Percentiles rank a stretch among this genome's conserved stretches.
Conservation (phyloP, 1,140 invertebrate genomes). For the Archivesica marissinica region DNA sequence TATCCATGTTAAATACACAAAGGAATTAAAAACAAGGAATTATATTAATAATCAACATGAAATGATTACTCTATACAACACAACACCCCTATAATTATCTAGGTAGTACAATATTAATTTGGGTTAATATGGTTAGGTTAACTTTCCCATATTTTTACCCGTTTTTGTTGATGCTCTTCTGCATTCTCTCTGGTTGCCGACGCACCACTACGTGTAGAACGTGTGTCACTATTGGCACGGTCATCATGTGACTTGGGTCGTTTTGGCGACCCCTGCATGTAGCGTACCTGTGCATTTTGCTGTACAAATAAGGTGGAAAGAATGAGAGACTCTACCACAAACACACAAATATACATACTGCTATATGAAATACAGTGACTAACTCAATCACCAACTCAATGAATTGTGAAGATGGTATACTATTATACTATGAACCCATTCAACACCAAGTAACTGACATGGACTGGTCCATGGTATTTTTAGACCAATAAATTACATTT, state of each 20-base stretch:
- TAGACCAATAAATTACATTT: too few relatives aligned
- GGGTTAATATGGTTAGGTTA: constrained; percentile 5
- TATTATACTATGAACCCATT: too few relatives aligned
- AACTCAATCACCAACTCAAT: background rate
- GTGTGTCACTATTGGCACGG: constrained; percentile 68
- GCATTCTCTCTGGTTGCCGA: constrained; percentile 39
- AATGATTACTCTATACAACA: too few relatives aligned
- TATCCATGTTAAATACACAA: too few relatives aligned
- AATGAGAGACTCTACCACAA: background rate
- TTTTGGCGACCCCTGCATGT: constrained; percentile 68
- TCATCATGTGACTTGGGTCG: constrained; percentile 76
- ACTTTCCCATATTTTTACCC: constrained; percentile 62
- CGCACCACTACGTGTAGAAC: constrained; percentile 22
- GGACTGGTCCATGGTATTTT: too few relatives aligned
- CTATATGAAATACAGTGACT: background rate
- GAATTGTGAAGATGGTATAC: background rate
- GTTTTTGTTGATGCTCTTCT: constrained; percentile 72
- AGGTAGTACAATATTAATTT: background rate
- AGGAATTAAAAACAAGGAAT: too few relatives aligned
- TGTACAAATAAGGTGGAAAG: background rate
- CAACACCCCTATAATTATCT: background rate
- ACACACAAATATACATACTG: too few relatives aligned
- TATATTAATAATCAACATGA: too few relatives aligned
- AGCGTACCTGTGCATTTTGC: constrained; percentile 65
- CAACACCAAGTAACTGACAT: too few relatives aligned